Evolutionary conservation across 2,113 vertebrate species (phyloP).

Genomic region (Cacatua alba): DNA sequence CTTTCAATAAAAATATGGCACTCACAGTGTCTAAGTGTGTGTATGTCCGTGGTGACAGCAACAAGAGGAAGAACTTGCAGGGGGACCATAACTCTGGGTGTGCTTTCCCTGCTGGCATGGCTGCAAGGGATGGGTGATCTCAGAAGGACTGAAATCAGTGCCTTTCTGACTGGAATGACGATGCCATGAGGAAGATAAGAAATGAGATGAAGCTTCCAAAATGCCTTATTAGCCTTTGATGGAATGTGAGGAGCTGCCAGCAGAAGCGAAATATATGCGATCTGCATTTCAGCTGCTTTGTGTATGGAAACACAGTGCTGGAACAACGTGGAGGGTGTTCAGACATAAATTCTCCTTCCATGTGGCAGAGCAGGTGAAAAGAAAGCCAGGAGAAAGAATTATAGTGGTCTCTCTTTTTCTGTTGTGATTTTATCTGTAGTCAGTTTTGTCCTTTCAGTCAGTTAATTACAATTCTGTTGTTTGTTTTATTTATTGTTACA

Average conservation of each 20-base stretch:
- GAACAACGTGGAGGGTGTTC: background rate
- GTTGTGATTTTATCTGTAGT: background rate
- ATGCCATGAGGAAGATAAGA: conserved; percentile 21
- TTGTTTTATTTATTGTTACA: background rate
- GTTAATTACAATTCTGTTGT: conserved; percentile 13
- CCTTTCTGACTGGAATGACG: conserved; percentile 47
- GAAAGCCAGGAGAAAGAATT: conserved; percentile 14
- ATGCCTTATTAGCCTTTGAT: background rate
- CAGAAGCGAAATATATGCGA: background rate
- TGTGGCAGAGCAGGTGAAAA: background rate
- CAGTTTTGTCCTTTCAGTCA: conserved; percentile 17
- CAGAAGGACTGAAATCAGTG: background rate
- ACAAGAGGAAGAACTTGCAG: background rate
- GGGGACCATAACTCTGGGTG: background rate
- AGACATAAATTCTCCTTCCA: background rate
- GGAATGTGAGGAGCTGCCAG: background rate
- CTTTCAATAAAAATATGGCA: background rate
- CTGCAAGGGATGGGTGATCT: background rate
- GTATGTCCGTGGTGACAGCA: background rate
- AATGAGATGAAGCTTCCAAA: background rate
- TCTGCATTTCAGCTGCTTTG: conserved; percentile 15
- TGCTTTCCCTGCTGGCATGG: background rate
- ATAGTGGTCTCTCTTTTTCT: background rate
- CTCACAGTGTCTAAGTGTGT: background rate
- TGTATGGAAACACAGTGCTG: background rate